Conservation (phyloP, 2,888 invertebrate species). For the Chromoteleia sp. region DNA sequence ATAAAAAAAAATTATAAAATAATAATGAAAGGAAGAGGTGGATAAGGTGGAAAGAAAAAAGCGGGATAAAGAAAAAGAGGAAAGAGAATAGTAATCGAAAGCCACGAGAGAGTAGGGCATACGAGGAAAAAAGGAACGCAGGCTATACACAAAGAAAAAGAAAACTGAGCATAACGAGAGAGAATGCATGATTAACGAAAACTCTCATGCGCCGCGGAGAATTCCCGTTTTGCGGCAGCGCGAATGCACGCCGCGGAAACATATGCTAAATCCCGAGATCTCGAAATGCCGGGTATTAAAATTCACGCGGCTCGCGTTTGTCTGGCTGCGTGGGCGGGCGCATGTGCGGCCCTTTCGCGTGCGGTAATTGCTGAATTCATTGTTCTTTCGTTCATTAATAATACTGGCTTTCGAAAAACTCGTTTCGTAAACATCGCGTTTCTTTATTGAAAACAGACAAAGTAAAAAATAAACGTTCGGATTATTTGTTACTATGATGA, state of each 20-base stretch:
- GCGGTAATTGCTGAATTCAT: constrained; percentile 49
- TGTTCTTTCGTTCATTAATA: constrained; percentile 40
- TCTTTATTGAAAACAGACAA: constrained; percentile 12
- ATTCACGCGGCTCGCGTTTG: constrained; percentile 51
- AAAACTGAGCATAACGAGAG: constrained; percentile 61
- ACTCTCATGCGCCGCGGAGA: constrained; percentile 63
- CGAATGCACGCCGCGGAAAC: constrained; percentile 45
- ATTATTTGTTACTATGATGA: not conserved
- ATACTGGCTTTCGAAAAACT: constrained; percentile 31
- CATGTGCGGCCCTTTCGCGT: constrained; percentile 26
- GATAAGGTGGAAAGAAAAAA: too few species aligned
- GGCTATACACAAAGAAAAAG: constrained; percentile 59
- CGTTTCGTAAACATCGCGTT: constrained; percentile 31
- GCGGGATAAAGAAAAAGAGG: constrained; percentile 12
- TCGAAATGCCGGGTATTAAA: constrained; percentile 61
- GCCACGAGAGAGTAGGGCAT: not conserved
- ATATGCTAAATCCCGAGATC: constrained; percentile 55
- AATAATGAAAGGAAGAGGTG: too few species aligned
- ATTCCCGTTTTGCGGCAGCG: constrained; percentile 46
- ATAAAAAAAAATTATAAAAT: too few species aligned
- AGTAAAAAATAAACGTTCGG: not conserved
- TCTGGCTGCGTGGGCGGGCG: constrained; percentile 29
- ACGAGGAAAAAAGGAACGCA: constrained; percentile 62
- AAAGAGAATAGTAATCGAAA: not conserved
- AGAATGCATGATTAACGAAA: constrained; percentile 71